These are phyloP conservation scores for Crotalus horridus DNA, from an alignment of 2,113 vertebrate genomes.

Conservation along the genomic window DNA sequence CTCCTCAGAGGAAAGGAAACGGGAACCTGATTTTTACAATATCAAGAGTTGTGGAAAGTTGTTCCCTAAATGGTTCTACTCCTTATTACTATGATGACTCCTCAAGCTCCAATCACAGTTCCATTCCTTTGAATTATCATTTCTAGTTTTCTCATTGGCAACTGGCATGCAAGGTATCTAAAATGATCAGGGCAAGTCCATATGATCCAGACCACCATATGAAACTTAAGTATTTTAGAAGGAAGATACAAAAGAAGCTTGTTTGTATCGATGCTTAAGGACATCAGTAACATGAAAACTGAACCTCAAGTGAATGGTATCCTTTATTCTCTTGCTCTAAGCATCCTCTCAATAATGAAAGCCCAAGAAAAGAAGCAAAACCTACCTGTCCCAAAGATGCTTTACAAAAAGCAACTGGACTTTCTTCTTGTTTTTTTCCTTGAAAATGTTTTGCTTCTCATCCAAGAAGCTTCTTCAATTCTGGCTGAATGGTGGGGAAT, in stretches of 20 bases:
- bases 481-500: background rate
- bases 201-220: background rate
- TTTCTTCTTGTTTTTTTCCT: background rate
- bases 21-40: background rate
- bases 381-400: background rate
- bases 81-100: background rate
- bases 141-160: too few species aligned
- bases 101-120: background rate
- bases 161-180: background rate
- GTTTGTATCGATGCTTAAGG: background rate
- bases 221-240: background rate
- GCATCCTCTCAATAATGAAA: background rate
- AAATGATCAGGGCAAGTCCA: background rate
- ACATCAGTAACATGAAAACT: background rate
- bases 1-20: background rate
- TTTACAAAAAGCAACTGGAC: background rate
- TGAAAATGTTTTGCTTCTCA: background rate
- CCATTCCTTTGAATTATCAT: background rate
- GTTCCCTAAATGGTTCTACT: background rate
- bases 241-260: background rate
- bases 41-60: background rate
- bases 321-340: background rate
- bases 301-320: background rate
- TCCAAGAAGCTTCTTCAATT: background rate
- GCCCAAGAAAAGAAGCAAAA: background rate